Evolutionary conservation across 2,113 vertebrate species (phyloP).

Genomic region (Alexandromys fortis): DNA sequence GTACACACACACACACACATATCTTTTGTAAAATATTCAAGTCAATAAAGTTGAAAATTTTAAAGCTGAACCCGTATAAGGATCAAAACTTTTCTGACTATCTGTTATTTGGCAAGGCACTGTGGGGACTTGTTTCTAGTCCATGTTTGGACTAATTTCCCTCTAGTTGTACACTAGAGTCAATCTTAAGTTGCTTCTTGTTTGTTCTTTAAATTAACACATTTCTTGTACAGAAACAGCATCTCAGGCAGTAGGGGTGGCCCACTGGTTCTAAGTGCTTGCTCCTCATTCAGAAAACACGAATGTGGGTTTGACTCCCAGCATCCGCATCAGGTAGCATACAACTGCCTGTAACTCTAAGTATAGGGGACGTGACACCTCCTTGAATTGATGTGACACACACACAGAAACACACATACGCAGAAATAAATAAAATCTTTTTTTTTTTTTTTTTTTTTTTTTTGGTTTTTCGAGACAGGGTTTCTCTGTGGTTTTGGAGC

Average conservation of each 20-base stretch:
- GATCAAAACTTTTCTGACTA: background rate
- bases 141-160: background rate
- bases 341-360: background rate
- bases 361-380: background rate
- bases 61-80: background rate
- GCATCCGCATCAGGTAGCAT: no score
- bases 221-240: background rate
- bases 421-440: background rate
- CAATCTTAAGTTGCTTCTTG: background rate
- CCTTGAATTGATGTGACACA: background rate
- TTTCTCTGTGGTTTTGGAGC: no score
- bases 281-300: background rate
- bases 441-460: no score
- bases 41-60: background rate
- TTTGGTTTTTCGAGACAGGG: no score
- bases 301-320: background rate
- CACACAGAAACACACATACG: background rate
- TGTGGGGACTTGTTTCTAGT: background rate
- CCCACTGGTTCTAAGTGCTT: background rate
- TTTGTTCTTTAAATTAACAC: background rate
- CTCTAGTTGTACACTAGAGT: background rate
- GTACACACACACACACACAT: background rate
- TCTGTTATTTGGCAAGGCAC: background rate
- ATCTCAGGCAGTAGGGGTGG: no score
- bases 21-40: background rate